These are phyloP conservation scores for Hippotragus niger DNA, from an alignment of 2,113 vertebrate species.

Conservation along the genomic window DNA sequence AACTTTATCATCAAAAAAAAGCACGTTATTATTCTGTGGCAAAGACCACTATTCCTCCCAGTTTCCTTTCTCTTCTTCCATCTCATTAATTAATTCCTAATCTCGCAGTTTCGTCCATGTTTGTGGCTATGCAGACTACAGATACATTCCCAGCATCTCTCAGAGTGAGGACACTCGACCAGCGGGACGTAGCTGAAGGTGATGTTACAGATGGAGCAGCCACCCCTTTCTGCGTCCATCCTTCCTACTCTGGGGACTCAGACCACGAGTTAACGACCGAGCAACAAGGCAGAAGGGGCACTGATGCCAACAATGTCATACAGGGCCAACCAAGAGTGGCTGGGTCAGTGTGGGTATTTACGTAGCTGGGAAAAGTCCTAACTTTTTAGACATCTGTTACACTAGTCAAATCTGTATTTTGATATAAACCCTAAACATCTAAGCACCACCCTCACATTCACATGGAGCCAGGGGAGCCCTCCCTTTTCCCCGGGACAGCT, in stretches of 20 bases:
- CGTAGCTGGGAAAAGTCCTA: rapidly evolving
- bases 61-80: not conserved
- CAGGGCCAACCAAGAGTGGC: not conserved
- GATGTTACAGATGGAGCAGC: not conserved
- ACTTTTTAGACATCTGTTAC: not conserved
- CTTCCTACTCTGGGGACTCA: not conserved
- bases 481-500: not conserved
- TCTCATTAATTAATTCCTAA: not conserved
- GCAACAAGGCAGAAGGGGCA: not conserved
- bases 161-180: not conserved
- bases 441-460: not conserved
- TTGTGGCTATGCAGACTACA: not conserved
- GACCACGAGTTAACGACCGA: not conserved
- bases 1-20: not conserved
- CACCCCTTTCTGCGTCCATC: not conserved
- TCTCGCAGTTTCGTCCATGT: not conserved
- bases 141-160: not conserved
- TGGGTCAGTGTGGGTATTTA: not conserved
- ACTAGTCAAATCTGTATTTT: not conserved
- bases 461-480: not conserved
- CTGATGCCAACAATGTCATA: not conserved
- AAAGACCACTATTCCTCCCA: not conserved
- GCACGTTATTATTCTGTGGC: not conserved
- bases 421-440: not conserved
- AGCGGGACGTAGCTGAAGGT: not conserved